Percentiles rank a stretch among this genome's conserved stretches.
Conservation (phyloP, 2,797 vertebrate species). For the Meda fulgida region DNA sequence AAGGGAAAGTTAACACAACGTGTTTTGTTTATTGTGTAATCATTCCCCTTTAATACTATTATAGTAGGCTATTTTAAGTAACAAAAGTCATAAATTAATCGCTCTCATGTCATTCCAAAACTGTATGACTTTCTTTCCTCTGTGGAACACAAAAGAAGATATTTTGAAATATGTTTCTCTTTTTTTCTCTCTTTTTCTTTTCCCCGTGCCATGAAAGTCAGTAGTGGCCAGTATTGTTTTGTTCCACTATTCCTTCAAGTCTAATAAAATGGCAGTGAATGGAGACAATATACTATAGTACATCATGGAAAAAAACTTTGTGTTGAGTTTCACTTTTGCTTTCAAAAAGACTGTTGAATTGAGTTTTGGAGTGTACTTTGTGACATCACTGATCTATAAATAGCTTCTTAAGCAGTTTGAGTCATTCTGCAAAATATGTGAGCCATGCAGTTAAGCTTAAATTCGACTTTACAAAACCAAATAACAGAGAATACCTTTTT, state of each 20-base stretch:
- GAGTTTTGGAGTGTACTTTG: background rate
- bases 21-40: background rate
- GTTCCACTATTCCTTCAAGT: background rate
- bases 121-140: background rate
- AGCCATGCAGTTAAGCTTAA: constrained; percentile 4
- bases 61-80: background rate
- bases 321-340: background rate
- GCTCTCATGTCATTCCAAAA: background rate
- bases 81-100: background rate
- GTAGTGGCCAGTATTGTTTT: background rate
- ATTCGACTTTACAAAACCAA: background rate
- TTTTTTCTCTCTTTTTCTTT: background rate
- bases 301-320: background rate
- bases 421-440: constrained; percentile 6
- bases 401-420: background rate
- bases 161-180: background rate
- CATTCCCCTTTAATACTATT: background rate
- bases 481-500: constrained; percentile 10
- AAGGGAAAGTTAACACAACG: background rate
- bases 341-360: background rate
- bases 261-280: background rate
- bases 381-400: constrained; percentile 8
- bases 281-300: background rate
- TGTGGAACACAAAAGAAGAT: background rate
- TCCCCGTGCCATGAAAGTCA: background rate